phyloP scores from a whole-genome alignment of 2,797 vertebrate species.

The Phoxinus dragarum region DNA sequence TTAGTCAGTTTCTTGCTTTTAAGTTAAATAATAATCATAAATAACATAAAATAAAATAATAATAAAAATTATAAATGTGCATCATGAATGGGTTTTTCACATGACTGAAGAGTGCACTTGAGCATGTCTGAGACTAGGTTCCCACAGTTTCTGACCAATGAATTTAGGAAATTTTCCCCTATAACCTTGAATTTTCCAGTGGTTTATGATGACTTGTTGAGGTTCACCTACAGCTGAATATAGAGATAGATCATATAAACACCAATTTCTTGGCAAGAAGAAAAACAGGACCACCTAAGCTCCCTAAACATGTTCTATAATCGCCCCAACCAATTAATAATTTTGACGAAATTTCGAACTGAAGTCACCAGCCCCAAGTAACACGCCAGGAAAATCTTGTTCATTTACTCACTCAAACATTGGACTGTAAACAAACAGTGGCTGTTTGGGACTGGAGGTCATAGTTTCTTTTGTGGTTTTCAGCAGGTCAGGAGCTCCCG shows the following conservation, averaged over 20 bases:
- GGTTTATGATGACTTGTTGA: neutral
- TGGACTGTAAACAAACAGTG: slow-evolving; percentile 77
- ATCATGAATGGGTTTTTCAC: neutral
- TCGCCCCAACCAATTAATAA: neutral
- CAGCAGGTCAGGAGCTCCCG: slow-evolving; percentile 70
- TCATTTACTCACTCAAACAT: slow-evolving; percentile 53
- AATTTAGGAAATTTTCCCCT: neutral
- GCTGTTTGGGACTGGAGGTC: slow-evolving; percentile 85
- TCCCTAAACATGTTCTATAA: neutral
- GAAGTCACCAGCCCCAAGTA: neutral
- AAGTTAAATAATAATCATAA: neutral
- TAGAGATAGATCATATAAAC: neutral
- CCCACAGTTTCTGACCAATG: neutral
- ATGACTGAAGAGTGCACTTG: neutral
- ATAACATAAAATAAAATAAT: neutral
- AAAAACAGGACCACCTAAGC: neutral
- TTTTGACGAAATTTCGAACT: slow-evolving; percentile 14
- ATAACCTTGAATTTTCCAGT: neutral
- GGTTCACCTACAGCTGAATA: neutral
- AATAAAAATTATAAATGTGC: neutral
- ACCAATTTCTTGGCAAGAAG: neutral
- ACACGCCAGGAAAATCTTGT: neutral
- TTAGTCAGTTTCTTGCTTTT: neutral
- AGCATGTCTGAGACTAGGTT: neutral
- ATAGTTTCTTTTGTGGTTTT: slow-evolving; percentile 88